Percentiles rank a stretch among this genome's conserved stretches.
Evolutionary conservation across 2,888 invertebrate genomes (phyloP).

Genomic region (Mythimna loreyi): DNA sequence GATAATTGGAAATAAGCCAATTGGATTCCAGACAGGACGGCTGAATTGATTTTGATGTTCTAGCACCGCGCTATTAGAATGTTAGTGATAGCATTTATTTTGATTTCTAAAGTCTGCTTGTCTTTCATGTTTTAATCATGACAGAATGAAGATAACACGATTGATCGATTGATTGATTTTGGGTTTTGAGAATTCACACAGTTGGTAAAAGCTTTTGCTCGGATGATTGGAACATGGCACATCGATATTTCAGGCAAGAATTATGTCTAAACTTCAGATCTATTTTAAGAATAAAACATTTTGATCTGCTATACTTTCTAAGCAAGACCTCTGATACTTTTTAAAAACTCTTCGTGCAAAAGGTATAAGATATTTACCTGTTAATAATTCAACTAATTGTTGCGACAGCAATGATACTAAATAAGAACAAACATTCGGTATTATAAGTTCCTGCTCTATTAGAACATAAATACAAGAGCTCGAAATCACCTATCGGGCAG

Average conservation of each 20-base stretch:
- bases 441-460: too few species aligned
- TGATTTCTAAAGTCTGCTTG: conserved; percentile 24
- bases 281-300: background rate
- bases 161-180: background rate
- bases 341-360: too few species aligned
- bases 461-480: too few species aligned
- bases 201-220: background rate
- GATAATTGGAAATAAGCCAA: conserved; percentile 57
- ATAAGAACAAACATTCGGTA: too few species aligned
- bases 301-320: background rate
- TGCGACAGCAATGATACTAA: too few species aligned
- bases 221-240: background rate
- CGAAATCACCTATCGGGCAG: too few species aligned
- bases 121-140: conserved; percentile 36
- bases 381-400: too few species aligned
- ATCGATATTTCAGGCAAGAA: background rate
- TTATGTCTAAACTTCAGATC: background rate
- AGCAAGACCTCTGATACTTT: too few species aligned
- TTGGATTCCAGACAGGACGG: conserved; percentile 37
- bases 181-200: background rate
- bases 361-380: too few species aligned
- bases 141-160: conserved; percentile 1
- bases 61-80: conserved; percentile 31
- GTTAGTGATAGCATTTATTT: conserved; percentile 33
- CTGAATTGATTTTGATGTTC: conserved; percentile 47